Evolutionary conservation across 2,888 invertebrate genomes (phyloP).

Genomic region (Pyrrhosoma nymphula): DNA sequence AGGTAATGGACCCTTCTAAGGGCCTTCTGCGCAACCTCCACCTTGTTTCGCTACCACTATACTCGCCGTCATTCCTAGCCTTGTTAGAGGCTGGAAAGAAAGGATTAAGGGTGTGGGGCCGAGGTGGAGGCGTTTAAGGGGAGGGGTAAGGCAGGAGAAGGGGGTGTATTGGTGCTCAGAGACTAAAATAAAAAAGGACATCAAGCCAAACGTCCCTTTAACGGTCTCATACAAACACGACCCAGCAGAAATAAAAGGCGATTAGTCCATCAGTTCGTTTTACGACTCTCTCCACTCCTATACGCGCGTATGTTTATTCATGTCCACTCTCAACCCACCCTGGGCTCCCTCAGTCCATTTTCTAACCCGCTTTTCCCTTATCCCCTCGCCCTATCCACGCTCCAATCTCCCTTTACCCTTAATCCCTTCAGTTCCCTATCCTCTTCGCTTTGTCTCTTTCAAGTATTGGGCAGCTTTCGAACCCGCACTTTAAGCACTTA

Average conservation of each 20-base stretch:
- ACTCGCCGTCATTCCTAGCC: no score
- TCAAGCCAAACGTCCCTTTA: not conserved
- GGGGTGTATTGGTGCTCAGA: not conserved
- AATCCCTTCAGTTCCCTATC: not conserved
- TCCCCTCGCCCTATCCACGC: not conserved
- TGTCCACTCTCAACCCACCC: slow-evolving; percentile 3
- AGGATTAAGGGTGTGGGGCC: no score
- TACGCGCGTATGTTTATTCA: slow-evolving; percentile 54
- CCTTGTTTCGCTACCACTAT: no score
- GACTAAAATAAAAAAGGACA: not conserved
- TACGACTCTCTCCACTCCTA: slow-evolving; percentile 53
- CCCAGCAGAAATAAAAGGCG: slow-evolving; percentile 42
- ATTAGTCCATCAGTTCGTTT: slow-evolving; percentile 58
- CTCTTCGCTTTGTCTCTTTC: not conserved
- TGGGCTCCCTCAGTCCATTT: not conserved
- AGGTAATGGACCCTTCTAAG: no score
- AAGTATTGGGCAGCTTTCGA: no score
- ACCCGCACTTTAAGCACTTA: no score
- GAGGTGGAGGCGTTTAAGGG: no score
- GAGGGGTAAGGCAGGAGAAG: not conserved
- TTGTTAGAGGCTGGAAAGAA: no score
- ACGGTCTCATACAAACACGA: not conserved
- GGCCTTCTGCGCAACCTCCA: no score
- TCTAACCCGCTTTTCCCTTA: not conserved
- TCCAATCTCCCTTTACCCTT: not conserved